Percentiles rank a stretch among this genome's conserved stretches.
Conservation (phyloP, 1,140 invertebrate species). For the Nomia melanderi region DNA sequence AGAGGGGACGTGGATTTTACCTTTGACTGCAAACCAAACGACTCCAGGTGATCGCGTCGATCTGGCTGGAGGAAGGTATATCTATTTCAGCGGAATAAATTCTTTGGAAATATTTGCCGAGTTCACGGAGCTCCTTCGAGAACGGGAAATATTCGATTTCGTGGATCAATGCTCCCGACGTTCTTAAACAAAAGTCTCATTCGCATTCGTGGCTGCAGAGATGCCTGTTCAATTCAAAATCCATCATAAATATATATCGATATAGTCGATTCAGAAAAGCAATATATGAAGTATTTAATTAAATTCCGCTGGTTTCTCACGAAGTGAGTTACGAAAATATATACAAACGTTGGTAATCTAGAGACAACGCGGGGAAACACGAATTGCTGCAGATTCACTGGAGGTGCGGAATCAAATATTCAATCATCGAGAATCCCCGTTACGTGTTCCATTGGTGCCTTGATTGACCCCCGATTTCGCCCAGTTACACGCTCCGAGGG, state of each 20-base stretch:
- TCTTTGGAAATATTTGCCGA: constrained; percentile 60
- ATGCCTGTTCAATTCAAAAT: neutral
- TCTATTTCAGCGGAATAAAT: constrained; percentile 54
- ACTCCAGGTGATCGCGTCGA: constrained; percentile 45
- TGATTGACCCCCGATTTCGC: constrained; percentile 29
- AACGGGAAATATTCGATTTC: constrained; percentile 42
- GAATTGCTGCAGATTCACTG: constrained; percentile 2
- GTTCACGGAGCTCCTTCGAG: neutral
- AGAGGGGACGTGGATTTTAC: constrained; percentile 3
- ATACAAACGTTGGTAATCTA: neutral
- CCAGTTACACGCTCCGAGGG: neutral
- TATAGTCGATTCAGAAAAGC: too few relatives aligned
- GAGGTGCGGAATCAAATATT: neutral
- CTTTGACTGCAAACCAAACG: constrained; percentile 48
- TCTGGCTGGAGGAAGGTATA: constrained; percentile 23
- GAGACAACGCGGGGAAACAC: neutral
- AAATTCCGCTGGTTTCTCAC: too few relatives aligned
- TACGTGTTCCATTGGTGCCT: neutral
- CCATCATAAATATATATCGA: too few relatives aligned
- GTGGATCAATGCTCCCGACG: neutral
- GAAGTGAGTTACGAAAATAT: too few relatives aligned
- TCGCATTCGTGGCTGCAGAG: neutral
- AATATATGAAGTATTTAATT: too few relatives aligned
- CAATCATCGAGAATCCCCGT: constrained; percentile 5
- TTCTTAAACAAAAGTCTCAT: constrained; percentile 4